Conservation (phyloP, 2,797 vertebrate genomes). For the Potorous gilbertii region DNA sequence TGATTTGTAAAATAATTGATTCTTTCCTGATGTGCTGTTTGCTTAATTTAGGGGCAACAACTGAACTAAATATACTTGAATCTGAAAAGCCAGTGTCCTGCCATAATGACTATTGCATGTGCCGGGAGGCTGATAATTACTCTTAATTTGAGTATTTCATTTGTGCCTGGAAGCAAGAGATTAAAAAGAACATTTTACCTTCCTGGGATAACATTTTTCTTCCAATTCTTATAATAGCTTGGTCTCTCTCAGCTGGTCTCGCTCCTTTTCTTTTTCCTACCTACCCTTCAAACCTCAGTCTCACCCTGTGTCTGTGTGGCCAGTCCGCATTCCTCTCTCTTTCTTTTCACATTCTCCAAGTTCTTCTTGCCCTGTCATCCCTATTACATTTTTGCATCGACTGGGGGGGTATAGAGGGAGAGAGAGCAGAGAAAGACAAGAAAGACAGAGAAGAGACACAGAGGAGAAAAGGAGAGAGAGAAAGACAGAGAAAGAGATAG, state of each 20-base stretch:
- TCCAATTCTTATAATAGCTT: background rate
- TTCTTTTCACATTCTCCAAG: background rate
- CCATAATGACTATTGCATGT: slow-evolving; percentile 67
- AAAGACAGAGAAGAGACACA: background rate
- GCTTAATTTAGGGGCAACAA: slow-evolving; percentile 7
- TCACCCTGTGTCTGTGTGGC: background rate
- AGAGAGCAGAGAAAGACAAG: background rate
- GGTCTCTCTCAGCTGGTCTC: slow-evolving; percentile 1
- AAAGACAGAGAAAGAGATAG: background rate
- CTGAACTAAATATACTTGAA: slow-evolving; percentile 47
- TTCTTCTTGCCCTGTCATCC: background rate
- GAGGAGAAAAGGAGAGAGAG: too few species aligned
- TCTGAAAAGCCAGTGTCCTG: slow-evolving; percentile 17
- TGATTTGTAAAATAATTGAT: slow-evolving; percentile 66
- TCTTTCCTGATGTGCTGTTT: slow-evolving; percentile 44
- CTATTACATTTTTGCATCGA: background rate
- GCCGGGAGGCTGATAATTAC: slow-evolving; percentile 68
- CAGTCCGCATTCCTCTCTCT: background rate
- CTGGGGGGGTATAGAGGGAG: background rate
- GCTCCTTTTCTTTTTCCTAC: background rate
- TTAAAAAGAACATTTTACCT: background rate
- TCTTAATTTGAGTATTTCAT: slow-evolving; percentile 68
- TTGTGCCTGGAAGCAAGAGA: slow-evolving; percentile 60
- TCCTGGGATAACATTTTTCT: background rate
- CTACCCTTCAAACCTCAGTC: background rate